Evolutionary conservation across 2,797 vertebrate genomes (phyloP).

Genomic region (Pangasius larnaudii): DNA sequence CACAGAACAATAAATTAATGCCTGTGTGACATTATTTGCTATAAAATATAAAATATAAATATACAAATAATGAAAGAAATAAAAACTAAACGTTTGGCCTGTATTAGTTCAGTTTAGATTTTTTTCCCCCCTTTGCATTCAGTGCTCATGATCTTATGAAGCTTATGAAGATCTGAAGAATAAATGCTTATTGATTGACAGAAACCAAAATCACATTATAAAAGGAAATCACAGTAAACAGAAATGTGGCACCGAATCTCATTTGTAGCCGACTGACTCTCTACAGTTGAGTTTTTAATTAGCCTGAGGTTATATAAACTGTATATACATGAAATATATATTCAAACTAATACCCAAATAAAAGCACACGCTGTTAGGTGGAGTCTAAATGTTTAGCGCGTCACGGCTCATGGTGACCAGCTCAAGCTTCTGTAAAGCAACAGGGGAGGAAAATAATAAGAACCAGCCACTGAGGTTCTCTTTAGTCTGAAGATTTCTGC

Average conservation of each 20-base stretch:
- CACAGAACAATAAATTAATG: background rate
- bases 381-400: conserved; percentile 6
- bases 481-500: conserved; percentile 65
- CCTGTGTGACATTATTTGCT: background rate
- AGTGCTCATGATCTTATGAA: background rate
- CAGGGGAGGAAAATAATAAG: conserved; percentile 69
- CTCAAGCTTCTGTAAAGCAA: conserved; percentile 63
- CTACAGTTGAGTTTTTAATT: background rate
- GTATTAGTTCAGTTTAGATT: background rate
- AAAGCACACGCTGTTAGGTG: background rate
- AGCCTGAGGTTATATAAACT: background rate
- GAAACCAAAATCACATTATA: background rate
- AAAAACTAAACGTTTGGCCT: background rate
- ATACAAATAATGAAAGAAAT: background rate
- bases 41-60: background rate
- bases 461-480: conserved; percentile 64
- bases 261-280: background rate
- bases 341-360: background rate
- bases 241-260: background rate
- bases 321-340: background rate
- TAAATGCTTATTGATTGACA: background rate
- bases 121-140: background rate
- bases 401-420: conserved; percentile 48
- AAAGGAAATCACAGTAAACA: background rate
- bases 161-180: background rate